These are phyloP conservation scores for Cheilosia urbana DNA, from an alignment of 2,888 invertebrate species.

Conservation along the genomic window DNA sequence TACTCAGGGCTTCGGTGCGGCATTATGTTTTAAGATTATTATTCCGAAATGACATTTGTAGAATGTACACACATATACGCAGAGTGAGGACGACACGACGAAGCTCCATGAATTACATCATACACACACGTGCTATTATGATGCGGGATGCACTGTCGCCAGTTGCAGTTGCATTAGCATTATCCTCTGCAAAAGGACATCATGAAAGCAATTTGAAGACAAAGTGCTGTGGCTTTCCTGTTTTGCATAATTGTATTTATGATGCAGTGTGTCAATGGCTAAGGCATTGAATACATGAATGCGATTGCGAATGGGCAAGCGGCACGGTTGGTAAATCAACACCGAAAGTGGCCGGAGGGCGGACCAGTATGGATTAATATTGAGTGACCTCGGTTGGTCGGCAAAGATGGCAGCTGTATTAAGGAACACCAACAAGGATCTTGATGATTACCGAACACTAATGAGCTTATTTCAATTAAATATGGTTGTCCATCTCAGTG, in stretches of 20 bases:
- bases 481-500: conserved; percentile 12
- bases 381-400: conserved; percentile 15
- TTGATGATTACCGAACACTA: conserved; percentile 39
- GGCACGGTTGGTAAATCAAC: conserved; percentile 5
- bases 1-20: conserved; percentile 63
- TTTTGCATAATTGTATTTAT: conserved; percentile 75
- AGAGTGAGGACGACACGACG: not conserved
- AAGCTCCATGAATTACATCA: conserved; percentile 38
- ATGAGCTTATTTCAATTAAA: conserved; percentile 54
- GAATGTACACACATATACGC: conserved; percentile 6
- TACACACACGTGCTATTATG: not conserved
- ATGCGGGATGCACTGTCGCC: conserved; percentile 38
- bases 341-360: not conserved
- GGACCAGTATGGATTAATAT: conserved; percentile 23
- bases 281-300: conserved; percentile 60
- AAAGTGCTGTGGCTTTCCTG: conserved; percentile 72
- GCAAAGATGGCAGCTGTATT: not conserved
- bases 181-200: conserved; percentile 61
- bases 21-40: conserved; percentile 74
- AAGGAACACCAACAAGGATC: conserved; percentile 13
- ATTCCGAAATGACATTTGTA: conserved; percentile 66
- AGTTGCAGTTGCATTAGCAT: conserved; percentile 51
- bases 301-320: not conserved
- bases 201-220: conserved; percentile 69
- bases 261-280: conserved; percentile 58